Base-by-base conservation (phyloP, 2,888 invertebrate genomes). In the Drosophila prostipennis region DNA sequence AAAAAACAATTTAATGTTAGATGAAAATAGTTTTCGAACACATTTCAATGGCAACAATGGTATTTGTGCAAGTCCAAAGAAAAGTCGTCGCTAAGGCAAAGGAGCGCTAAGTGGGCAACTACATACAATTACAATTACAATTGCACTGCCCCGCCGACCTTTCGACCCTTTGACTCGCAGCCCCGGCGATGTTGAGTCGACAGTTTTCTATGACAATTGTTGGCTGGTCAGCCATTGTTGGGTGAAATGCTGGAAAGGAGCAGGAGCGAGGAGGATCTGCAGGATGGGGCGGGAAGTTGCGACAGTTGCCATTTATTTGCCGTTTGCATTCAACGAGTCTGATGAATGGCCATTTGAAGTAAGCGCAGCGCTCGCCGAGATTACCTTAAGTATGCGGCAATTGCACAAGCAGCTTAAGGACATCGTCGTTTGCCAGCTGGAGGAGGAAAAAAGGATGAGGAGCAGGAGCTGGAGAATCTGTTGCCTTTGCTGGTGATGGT, bases 331-430 rank as follows among this genome's bases (percentile, higher is more conserved):
- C 79, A 87, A 85, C 77, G 74, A 76, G 82, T 55, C 82, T 84
- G 87, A 84, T 87, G 77, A 87, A 84, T 82, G 87, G 86, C 86
- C 80, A 84, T 85, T 87, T 82, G 83, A 77, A 79, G 78, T 87
- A 85, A 84, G 82, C 79, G 74, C 79, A 72, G 72, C 76, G 77
- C 87, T 86, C 75, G 74, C 70, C 73, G 73, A 82, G 82, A 87
- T 82, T 87, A 82, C 87, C 81, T 84, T 82, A 82, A 82, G 82
- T 84, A 84, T 84, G 87, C 87, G 81, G 87, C 82, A 82, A 87
- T 82, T 82, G 82, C 87, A 84, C 73, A 84, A 87, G 85, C 76
- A 85, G 78, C 83, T 82, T 80, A 72, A 40, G 72, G 39, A 55
- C 72, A 60, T 51, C 82, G 72, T 71, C 72, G 61, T 60, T 69